Percentiles rank a stretch among this genome's conserved stretches.
phyloP scores from a whole-genome alignment of 2,797 vertebrate species.

The Cuniculus paca region DNA sequence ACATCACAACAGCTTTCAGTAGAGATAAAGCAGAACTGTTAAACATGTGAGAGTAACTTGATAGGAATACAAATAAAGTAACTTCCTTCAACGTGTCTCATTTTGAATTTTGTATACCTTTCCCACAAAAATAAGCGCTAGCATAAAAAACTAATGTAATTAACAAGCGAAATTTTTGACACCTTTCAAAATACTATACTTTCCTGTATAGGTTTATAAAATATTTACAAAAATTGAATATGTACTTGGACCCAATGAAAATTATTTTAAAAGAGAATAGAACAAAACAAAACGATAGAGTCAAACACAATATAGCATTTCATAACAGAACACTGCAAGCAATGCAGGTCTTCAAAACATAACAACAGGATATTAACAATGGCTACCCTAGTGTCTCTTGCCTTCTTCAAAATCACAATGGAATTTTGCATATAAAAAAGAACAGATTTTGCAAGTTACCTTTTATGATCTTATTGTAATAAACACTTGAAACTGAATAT shows the following conservation, averaged over 20 bases:
- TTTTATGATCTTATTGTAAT: not conserved
- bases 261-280: too few relatives aligned
- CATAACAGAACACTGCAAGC: too few relatives aligned
- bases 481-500: conserved; percentile 14
- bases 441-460: not conserved
- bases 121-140: not conserved
- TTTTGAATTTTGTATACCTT: not conserved
- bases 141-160: not conserved
- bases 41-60: not conserved
- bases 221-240: not conserved
- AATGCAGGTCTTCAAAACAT: too few relatives aligned
- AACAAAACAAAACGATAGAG: too few relatives aligned
- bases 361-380: too few relatives aligned
- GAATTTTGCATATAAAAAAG: not conserved
- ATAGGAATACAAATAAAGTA: not conserved
- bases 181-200: not conserved
- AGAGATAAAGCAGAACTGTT: not conserved
- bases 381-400: too few relatives aligned
- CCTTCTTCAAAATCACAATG: too few relatives aligned
- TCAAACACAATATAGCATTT: too few relatives aligned
- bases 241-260: not conserved
- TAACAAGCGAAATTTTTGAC: not conserved
- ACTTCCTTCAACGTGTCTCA: not conserved
- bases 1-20: not conserved
- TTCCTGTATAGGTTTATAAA: not conserved